phyloP scores from a whole-genome alignment of 2,797 vertebrate genomes.

The Smutsia gigantea region DNA sequence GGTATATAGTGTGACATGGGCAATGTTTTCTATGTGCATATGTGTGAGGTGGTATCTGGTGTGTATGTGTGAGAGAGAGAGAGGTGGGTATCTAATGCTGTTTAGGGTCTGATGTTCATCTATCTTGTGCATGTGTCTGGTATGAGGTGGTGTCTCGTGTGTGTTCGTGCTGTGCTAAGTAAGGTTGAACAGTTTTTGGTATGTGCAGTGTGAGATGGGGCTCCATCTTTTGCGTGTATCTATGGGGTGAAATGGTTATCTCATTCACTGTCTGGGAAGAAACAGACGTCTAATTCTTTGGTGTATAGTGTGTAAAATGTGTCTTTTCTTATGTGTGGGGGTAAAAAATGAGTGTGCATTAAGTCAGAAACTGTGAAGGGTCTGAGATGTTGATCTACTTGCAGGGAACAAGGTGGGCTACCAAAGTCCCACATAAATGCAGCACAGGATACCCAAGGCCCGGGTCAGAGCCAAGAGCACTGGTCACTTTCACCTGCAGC shows the following conservation, averaged over 20 bases:
- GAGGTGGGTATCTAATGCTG: not conserved
- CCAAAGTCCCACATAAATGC: not conserved
- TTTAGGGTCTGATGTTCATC: not conserved
- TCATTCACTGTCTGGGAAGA: not conserved
- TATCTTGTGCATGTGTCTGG: not conserved
- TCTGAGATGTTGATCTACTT: not conserved
- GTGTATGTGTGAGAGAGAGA: not conserved
- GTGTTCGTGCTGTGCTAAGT: too few species aligned
- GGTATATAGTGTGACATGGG: not conserved
- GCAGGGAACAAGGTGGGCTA: too few species aligned
- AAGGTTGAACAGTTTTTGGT: not conserved
- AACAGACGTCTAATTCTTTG: not conserved
- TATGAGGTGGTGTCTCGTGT: not conserved
- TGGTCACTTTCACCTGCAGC: not conserved
- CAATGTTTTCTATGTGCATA: too few species aligned
- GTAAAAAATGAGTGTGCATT: not conserved
- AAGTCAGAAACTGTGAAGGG: not conserved
- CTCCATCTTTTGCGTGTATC: not conserved
- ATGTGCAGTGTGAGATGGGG: not conserved
- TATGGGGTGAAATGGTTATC: not conserved
- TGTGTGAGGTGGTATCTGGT: not conserved
- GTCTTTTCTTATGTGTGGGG: not conserved
- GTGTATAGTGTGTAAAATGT: not conserved
- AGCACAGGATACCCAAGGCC: fast-evolving
- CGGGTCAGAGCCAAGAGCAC: not conserved